A percentile compares a stretch with the other conserved stretches of the same genome.
Conservation (phyloP, 1,140 invertebrate genomes). For the Sminthurinus signatus region DNA sequence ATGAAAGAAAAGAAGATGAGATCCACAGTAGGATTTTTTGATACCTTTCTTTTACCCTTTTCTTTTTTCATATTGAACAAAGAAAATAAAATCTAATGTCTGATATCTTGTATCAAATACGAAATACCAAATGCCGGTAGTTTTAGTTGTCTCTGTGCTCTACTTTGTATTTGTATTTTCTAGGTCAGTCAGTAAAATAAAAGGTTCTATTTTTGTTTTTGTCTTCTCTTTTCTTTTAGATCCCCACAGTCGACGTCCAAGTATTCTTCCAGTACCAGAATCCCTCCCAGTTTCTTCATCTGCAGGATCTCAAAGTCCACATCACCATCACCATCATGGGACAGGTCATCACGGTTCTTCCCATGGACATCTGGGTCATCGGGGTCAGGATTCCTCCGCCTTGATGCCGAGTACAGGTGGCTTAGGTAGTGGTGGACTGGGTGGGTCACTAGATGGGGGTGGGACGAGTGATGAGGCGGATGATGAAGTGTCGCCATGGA, state of each 20-base stretch:
- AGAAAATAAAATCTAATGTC: no score
- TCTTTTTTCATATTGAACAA: no score
- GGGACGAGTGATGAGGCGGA: constrained; percentile 81
- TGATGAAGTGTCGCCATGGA: constrained; percentile 81
- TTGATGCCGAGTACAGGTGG: neutral
- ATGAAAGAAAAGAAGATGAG: no score
- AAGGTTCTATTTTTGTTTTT: neutral
- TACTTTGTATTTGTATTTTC: neutral
- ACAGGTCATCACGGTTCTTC: constrained; percentile 40
- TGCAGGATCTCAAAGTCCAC: constrained; percentile 1
- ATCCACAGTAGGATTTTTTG: no score
- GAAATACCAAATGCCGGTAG: neutral
- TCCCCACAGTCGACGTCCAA: constrained; percentile 68
- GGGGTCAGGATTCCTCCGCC: constrained; percentile 53
- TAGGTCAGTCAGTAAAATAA: neutral
- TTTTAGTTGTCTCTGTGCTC: neutral
- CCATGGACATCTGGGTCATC: neutral
- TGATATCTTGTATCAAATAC: no score
- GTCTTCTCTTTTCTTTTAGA: neutral
- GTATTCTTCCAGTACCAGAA: constrained; percentile 79
- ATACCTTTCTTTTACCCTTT: no score
- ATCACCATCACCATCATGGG: constrained; percentile 64
- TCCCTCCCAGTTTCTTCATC: no score
- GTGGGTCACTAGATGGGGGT: constrained; percentile 47
- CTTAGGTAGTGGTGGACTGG: neutral